Evolutionary conservation across 2,888 invertebrate genomes (phyloP), one percentile per base, ranked within the genome.

Genomic region (Drosophila tripunctata): DNA sequence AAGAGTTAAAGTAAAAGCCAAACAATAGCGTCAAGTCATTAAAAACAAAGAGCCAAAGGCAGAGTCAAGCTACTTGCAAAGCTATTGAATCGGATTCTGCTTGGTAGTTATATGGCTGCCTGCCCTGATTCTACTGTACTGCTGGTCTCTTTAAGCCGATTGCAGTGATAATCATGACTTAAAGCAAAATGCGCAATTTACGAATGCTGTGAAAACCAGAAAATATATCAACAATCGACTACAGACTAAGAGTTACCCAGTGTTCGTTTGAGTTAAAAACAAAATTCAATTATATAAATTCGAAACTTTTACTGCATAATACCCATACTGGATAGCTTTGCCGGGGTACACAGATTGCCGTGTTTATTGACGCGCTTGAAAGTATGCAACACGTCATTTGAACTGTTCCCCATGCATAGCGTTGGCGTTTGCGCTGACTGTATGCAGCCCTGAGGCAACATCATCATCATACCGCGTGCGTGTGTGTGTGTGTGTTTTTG

Each of bases 21-120:
- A 81, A 78, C 81, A 81, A 78, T 75, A 47, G 78, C 58, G 50
- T 14, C 48, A 61, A 75, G 72, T 78, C 79, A 78, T 76, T 76
- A 78, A 78, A 76, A 71, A 64, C 80, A 77, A 67, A 80, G 72
- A 73, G 55, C 68, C 73, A 76, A 67, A 64, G 64, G 47, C 64
- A 58, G 51, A 36, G 77, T 73, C 65, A 76, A 71, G 24, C 33
- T 17, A 24, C 58, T 43, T 14, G 31, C 33, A 35, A 6, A 22
- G 14, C 40, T 24, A 24, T 24, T 24, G 24, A 4, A 30, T n/a
- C 1, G 3, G n/a, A 41, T 64, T 54, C 27, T 54, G 30, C 0
- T 27, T 3, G 2, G 3, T 10, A 27, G 6, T 21, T 12, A n/a
- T n/a, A n/a, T n/a, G n/a, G n/a, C n/a, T n/a, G n/a, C 17, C 24